A percentile compares a stretch with the other conserved stretches of the same genome.
Conservation (phyloP, 1,140 invertebrate species). For the Cephus cinctus region DNA sequence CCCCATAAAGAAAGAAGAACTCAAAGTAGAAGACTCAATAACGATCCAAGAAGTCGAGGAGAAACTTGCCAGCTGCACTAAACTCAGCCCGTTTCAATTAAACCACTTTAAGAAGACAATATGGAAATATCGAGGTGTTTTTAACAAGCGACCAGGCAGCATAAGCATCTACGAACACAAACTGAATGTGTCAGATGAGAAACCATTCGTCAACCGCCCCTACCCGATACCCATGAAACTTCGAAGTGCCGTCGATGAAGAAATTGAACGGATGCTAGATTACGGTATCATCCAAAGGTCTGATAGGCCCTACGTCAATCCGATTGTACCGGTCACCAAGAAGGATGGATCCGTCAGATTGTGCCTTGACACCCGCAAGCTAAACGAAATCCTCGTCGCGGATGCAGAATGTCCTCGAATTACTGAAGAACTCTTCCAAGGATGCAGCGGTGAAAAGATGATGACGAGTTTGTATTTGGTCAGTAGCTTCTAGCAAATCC, state of each 20-base stretch:
- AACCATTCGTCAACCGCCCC: no score
- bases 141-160: no score
- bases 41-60: no score
- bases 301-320: constrained; percentile 32
- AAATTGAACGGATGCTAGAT: constrained; percentile 20
- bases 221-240: constrained; percentile 23
- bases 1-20: no score
- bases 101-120: no score
- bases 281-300: constrained; percentile 26
- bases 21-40: no score
- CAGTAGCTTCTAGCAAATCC: constrained; percentile 44
- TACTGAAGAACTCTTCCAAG: constrained; percentile 31
- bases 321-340: constrained; percentile 30
- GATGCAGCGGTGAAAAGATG: constrained; percentile 15
- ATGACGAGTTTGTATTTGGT: constrained; percentile 37
- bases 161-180: no score
- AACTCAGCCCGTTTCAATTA: no score
- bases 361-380: constrained; percentile 34
- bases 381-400: constrained; percentile 34
- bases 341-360: constrained; percentile 30
- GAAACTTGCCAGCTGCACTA: no score
- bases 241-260: constrained; percentile 14
- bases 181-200: no score
- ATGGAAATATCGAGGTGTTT: no score
- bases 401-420: constrained; percentile 30